A percentile compares a stretch with the other conserved stretches of the same genome.
Conservation (phyloP, 2,797 vertebrate genomes). For the Gambusia yucatana region DNA sequence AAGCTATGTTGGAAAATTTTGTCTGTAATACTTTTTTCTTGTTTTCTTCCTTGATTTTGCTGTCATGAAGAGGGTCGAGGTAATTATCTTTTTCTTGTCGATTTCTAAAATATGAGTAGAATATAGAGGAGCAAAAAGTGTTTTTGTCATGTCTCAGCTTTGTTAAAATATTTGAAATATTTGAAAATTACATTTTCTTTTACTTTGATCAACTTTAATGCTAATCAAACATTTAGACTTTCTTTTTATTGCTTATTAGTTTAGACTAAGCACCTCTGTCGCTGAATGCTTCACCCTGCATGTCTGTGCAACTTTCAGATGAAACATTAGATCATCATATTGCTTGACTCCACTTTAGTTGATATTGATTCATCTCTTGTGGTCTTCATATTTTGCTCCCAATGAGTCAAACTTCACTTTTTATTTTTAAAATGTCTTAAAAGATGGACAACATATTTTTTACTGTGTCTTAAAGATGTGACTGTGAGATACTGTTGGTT, state of each 20-base stretch:
- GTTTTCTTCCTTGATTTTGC: constrained; percentile 79
- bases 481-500: neutral
- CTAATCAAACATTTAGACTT: neutral
- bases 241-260: neutral
- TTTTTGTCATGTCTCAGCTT: neutral
- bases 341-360: neutral
- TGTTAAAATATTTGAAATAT: neutral
- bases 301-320: neutral
- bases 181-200: neutral
- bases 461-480: neutral
- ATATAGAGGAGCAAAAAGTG: neutral
- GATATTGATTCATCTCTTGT: neutral
- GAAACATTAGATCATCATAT: neutral
- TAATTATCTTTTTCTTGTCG: constrained; percentile 77
- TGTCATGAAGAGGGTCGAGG: constrained; percentile 96
- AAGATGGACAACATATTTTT: neutral
- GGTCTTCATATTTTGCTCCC: neutral
- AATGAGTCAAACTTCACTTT: neutral
- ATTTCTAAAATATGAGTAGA: neutral
- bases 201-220: neutral
- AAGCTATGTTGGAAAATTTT: constrained; percentile 53
- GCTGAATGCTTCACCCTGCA: neutral
- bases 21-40: constrained; percentile 48
- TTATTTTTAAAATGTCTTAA: neutral
- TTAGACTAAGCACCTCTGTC: neutral